These are phyloP conservation scores for Chymomyza fuscimana DNA, from an alignment of 2,888 invertebrate genomes.

Conservation along the genomic window DNA sequence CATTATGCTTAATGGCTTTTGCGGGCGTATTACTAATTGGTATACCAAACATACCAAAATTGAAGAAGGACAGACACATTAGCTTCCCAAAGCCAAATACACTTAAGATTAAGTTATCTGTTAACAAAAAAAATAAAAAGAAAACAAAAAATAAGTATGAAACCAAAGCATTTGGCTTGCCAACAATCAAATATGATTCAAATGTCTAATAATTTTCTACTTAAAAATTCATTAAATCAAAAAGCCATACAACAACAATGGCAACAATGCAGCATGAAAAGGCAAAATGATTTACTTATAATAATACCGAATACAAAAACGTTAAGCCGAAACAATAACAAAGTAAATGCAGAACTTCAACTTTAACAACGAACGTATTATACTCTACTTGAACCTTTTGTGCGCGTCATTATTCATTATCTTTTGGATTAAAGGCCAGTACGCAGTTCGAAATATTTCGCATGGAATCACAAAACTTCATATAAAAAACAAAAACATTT, in stretches of 20 bases:
- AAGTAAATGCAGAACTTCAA: not conserved
- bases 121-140: not conserved
- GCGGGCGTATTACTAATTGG: not conserved
- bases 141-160: not conserved
- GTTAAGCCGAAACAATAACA: not conserved
- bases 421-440: too few relatives aligned
- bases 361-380: not conserved
- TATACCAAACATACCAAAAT: not conserved
- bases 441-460: too few relatives aligned
- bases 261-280: constrained; percentile 40
- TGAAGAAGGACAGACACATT: not conserved
- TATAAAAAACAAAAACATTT: too few relatives aligned
- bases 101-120: constrained; percentile 68
- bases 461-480: too few relatives aligned
- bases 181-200: constrained; percentile 55
- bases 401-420: too few relatives aligned
- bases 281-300: constrained; percentile 54
- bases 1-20: not conserved
- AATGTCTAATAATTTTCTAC: constrained; percentile 65
- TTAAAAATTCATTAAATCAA: constrained; percentile 69
- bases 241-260: constrained; percentile 59
- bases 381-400: not conserved
- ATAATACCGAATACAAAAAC: constrained; percentile 17
- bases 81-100: constrained; percentile 53
- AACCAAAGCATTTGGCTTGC: not conserved